Percentiles rank a stretch among this genome's conserved stretches.
phyloP scores from a whole-genome alignment of 2,797 vertebrate species.

The Alauda arvensis region DNA sequence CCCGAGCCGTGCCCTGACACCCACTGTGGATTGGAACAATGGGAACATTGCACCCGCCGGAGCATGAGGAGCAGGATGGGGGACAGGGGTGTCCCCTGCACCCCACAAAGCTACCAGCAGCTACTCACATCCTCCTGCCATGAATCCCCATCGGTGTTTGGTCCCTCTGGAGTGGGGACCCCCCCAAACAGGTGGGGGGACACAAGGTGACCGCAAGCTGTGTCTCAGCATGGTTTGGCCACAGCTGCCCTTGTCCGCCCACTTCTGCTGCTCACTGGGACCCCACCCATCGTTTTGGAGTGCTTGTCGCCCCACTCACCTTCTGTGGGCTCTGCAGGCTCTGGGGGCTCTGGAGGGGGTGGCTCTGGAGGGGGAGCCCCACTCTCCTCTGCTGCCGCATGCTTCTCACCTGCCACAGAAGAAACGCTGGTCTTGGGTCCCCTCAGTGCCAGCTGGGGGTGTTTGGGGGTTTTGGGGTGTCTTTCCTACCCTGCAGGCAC shows the following conservation, averaged over 20 bases:
- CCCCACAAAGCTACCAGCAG: not conserved
- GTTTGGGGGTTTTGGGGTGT: not conserved
- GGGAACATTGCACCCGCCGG: accelerated
- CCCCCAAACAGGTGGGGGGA: not conserved
- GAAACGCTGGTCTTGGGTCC: accelerated
- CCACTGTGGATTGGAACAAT: accelerated
- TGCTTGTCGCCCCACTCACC: conserved; percentile 75
- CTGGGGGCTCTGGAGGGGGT: conserved; percentile 60
- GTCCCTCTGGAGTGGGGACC: not conserved
- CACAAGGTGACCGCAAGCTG: not conserved
- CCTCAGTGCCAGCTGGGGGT: accelerated
- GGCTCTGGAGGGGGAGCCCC: conserved; percentile 41
- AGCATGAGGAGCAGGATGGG: accelerated
- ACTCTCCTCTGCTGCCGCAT: conserved; percentile 67
- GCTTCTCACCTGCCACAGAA: conserved; percentile 75
- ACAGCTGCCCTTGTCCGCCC: not conserved
- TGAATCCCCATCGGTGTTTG: accelerated
- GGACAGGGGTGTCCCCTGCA: not conserved
- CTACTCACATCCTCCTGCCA: accelerated
- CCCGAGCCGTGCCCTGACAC: not conserved
- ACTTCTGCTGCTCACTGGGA: not conserved
- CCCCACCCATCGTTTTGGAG: not conserved
- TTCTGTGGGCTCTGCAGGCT: conserved; percentile 72
- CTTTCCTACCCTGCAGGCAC: conserved; percentile 76
- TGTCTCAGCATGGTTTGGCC: accelerated